Evolutionary conservation across 1,140 invertebrate species (phyloP), one percentile per base, ranked within the genome.

Genomic region (Drosophila chauvacae): DNA sequence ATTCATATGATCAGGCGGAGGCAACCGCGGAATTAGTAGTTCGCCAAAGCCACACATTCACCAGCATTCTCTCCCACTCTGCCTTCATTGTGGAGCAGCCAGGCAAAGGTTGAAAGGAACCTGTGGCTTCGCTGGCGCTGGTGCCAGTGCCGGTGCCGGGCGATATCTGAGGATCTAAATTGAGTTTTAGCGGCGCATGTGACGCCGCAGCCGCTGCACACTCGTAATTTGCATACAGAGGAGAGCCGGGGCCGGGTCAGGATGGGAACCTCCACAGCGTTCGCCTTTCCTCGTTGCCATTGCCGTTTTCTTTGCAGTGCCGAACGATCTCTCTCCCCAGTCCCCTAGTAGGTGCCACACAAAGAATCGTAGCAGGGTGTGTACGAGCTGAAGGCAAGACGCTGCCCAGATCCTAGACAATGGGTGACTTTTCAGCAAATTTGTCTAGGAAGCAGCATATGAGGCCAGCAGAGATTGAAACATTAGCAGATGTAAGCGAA

Each of bases 181-280:
- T 91, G 83, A 91, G 87, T 88, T 91, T 90, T 90, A 70, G 85
- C 85, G 81, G 85, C 79, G 85, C 85, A 88, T 88, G 85, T 90
- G 85, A 88, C 84, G 85, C 59, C 65, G 65, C 61, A 59, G 65
- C 37, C 60, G 50, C 37, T 62, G 60, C 70, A 63, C 62, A 79
- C 78, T 84, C 73, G 80, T 85, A 91, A 91, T 91, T 91, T 91
- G 84, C 88, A 91, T 91, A 91, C 77, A 82, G 81, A 81, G 78
- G 39, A 70, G 72, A 80, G 75, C 75, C 51, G 35, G 62, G 50
- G 66, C 77, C 47, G 41, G 71, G 56, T 41, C 55, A 51, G 44
- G 39, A 69, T 80, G 75, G 84, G 85, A 88, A 88, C 85, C 85
- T 80, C 85, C 85, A 47, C 85, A 81, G 85, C 75, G 85, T 55